phyloP scores from a whole-genome alignment of 2,113 vertebrate species.

The Leuciscus idus region DNA sequence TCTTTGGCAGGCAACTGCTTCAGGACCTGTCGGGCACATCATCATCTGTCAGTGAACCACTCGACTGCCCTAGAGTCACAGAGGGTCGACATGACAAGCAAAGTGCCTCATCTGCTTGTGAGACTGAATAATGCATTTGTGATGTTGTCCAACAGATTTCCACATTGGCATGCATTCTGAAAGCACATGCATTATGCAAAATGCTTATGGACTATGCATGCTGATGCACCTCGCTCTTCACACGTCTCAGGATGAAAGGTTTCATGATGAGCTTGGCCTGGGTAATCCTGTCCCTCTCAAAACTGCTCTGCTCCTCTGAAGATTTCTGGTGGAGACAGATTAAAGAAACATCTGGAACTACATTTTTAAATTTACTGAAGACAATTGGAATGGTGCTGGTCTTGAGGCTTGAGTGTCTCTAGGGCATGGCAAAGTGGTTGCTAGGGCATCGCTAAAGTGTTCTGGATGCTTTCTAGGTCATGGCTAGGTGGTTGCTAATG shows the following conservation, averaged over 20 bases:
- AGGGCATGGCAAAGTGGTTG: background rate
- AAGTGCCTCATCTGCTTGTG: conserved; percentile 29
- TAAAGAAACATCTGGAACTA: background rate
- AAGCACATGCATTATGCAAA: conserved; percentile 1
- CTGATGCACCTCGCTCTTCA: conserved; percentile 60
- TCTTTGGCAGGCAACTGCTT: conserved; percentile 92
- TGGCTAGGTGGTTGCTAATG: background rate
- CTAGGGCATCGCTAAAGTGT: background rate
- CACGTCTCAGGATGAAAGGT: conserved; percentile 61
- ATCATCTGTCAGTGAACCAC: conserved; percentile 3
- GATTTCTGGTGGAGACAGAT: conserved; percentile 51
- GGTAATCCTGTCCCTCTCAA: conserved; percentile 62
- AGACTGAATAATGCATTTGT: conserved; percentile 28
- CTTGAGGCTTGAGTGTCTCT: background rate
- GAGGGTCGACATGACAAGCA: conserved; percentile 9
- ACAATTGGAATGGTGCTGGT: background rate
- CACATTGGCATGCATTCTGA: conserved; percentile 23
- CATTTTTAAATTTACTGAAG: background rate
- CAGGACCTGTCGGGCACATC: conserved; percentile 82
- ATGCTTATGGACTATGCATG: conserved; percentile 12
- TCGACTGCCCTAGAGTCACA: background rate
- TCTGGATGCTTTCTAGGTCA: background rate
- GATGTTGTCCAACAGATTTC: conserved; percentile 5
- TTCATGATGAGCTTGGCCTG: conserved; percentile 65
- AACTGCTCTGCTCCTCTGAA: conserved; percentile 61